Conservation (phyloP, 2,797 vertebrate genomes). For the Limosa lapponica region DNA sequence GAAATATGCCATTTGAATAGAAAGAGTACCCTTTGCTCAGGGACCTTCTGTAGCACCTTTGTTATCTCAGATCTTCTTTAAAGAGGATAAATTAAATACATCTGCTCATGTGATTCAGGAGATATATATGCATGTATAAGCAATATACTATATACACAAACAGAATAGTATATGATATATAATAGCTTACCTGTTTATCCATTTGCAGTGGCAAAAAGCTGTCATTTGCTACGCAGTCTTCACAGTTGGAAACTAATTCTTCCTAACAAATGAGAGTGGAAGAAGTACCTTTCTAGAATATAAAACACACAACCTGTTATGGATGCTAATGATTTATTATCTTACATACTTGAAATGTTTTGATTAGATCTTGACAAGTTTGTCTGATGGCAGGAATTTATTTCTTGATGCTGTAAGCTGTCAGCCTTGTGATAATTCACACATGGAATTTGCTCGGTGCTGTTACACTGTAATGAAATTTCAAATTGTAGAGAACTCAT, state of each 20-base stretch:
- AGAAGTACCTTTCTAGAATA: conserved; percentile 47
- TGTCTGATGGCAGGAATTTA: conserved; percentile 51
- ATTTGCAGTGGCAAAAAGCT: not conserved
- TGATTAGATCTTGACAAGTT: conserved; percentile 67
- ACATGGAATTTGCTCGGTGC: conserved; percentile 4
- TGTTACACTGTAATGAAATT: not conserved
- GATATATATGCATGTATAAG: not conserved
- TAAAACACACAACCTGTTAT: conserved; percentile 46
- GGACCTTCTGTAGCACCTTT: not conserved
- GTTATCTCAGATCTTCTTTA: not conserved
- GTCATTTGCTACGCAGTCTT: not conserved
- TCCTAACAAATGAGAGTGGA: not conserved
- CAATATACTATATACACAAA: not conserved
- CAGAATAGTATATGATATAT: not conserved
- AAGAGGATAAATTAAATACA: not conserved
- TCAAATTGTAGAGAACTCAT: not conserved
- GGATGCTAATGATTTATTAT: conserved; percentile 68
- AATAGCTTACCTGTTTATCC: not conserved
- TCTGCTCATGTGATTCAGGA: not conserved
- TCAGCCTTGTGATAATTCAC: conserved; percentile 48
- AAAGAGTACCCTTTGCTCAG: not conserved
- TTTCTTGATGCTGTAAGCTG: conserved; percentile 50
- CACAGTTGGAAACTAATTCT: not conserved
- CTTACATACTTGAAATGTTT: conserved; percentile 65
- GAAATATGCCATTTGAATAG: accelerated